Base-by-base conservation (phyloP, 2,113 vertebrate species). In the Stomatorhinus ivindoensis region DNA sequence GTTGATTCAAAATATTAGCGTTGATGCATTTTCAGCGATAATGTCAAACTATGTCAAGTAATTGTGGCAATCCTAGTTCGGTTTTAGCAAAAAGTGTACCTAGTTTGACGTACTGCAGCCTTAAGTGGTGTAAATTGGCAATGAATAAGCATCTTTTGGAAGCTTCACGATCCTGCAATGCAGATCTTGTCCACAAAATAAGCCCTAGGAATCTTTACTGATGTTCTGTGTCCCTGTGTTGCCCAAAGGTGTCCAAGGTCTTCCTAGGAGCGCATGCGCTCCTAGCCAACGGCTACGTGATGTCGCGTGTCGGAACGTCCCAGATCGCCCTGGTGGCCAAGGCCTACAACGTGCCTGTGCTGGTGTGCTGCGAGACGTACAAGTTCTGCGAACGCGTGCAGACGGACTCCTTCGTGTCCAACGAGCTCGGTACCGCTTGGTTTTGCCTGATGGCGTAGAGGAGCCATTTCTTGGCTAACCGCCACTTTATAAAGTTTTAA, bases 321-420 rank as follows among this genome's bases (percentile, higher is more conserved):
- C 98, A 99, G 93, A 97, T 99, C 0, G 98, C 98, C 0, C 95
- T 99, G 90, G 96, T 99, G 90, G 97, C 98, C 92, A 98, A 97
- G 95, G 97, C 98, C 21, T 96, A 97, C 93, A 99, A 99, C 0
- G 98, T 99, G 65, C 98, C 98, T 0, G 98, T 99, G 51, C 95
- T 99, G 92, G 98, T 99, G 92, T 99, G 98, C 96, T 99, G 98
- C 3, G 98, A 99, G 95, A 99, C 98, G 0, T 99, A 99, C 97
- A 99, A 99, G 95, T 99, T 99, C 95, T 99, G 98, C 0, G 98
- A 99, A 91, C 95, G 97, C 21, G 98, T 99, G 90, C 98, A 99
- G 94, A 99, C 98, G 0, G 98, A 99, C 90, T 98, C 98, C 58
- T 99, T 99, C n/a, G 98, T 99, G 90, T 99, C 98, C 91, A 99